phyloP scores from a whole-genome alignment of 2,888 invertebrate species.

The Xestia rhomboidea region DNA sequence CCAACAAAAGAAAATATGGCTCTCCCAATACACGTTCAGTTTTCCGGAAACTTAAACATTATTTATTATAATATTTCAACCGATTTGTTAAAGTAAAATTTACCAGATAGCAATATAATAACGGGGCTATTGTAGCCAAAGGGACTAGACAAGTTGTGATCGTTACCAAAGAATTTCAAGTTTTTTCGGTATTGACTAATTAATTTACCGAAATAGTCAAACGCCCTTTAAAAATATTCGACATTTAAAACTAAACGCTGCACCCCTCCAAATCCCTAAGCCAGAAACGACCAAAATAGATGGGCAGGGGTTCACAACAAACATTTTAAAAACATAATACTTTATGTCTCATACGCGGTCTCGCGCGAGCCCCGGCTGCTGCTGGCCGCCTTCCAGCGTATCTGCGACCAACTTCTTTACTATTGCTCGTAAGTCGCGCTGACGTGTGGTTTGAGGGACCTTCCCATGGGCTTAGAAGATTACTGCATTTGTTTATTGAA shows the following conservation, averaged over 20 bases:
- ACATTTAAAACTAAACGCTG: background rate
- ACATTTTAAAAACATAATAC: constrained; percentile 57
- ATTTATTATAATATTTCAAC: no score
- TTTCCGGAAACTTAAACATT: background rate
- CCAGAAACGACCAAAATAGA: constrained; percentile 33
- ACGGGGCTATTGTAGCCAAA: background rate
- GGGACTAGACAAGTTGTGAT: background rate
- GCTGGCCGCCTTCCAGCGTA: constrained; percentile 64
- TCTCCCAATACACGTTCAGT: background rate
- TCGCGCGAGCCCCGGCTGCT: constrained; percentile 26
- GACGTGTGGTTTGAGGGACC: constrained; percentile 37
- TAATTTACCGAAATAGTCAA: background rate
- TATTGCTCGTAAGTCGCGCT: constrained; percentile 55
- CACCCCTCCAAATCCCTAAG: constrained; percentile 6
- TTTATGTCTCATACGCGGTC: constrained; percentile 49
- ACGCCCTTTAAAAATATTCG: background rate
- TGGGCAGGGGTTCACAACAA: constrained; percentile 14
- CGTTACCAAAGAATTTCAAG: background rate
- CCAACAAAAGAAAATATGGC: background rate
- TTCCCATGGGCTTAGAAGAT: constrained; percentile 1
- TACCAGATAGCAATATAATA: background rate
- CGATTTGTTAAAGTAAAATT: no score
- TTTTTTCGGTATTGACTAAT: no score
- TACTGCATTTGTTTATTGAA: constrained; percentile 56
- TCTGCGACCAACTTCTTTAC: constrained; percentile 66